These are phyloP conservation scores for Rotaria sp. DNA, from an alignment of 2,888 invertebrate species.

Conservation along the genomic window DNA sequence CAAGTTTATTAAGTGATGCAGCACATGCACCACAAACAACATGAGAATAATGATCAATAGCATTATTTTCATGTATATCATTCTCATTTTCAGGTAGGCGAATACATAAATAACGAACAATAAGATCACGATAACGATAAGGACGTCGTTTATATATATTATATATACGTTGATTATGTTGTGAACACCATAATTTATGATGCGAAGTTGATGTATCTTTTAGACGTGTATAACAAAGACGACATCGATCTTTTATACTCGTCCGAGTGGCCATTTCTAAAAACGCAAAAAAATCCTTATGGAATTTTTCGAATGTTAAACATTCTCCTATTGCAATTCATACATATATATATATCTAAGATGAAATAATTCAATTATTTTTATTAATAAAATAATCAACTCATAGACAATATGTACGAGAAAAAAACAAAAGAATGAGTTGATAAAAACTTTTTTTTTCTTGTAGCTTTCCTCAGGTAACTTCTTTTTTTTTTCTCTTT, in stretches of 20 bases:
- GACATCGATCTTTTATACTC: slow-evolving; percentile 16
- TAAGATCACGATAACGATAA: slow-evolving; percentile 23
- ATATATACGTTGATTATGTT: neutral
- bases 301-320: no score
- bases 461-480: neutral
- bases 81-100: neutral
- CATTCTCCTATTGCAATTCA: no score
- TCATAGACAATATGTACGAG: no score
- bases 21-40: slow-evolving; percentile 14
- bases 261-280: neutral
- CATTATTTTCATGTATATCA: no score
- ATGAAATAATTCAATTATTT: no score
- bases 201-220: neutral
- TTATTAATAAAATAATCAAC: no score
- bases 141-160: slow-evolving; percentile 16
- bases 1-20: neutral
- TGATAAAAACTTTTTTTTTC: no score
- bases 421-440: no score
- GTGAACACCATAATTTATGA: slow-evolving; percentile 2
- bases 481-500: neutral
- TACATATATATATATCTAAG: no score
- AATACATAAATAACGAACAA: slow-evolving; percentile 15
- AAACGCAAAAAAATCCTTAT: neutral
- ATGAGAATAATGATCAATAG: neutral
- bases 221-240: slow-evolving; percentile 7